phyloP scores from a whole-genome alignment of 2,113 vertebrate species.

The Brachyhypopomus gauderio region DNA sequence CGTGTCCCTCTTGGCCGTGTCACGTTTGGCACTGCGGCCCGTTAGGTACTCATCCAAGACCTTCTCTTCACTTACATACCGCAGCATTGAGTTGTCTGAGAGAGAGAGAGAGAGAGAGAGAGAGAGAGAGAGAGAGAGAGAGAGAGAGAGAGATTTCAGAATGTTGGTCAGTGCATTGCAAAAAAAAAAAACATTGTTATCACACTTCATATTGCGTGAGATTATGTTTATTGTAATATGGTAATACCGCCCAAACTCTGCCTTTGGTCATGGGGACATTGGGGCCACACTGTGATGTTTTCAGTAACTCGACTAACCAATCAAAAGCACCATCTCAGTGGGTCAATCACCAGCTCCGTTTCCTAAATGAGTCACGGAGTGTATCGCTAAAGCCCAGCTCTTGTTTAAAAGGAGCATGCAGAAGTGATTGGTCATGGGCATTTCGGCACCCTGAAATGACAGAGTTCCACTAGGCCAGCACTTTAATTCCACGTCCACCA shows the following conservation, averaged over 20 bases:
- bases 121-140: constrained; percentile 2
- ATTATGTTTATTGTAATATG: background rate
- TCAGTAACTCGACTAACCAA: constrained; percentile 14
- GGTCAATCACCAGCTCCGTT: constrained; percentile 21
- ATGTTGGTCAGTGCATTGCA: too few relatives aligned
- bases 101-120: constrained; percentile 37
- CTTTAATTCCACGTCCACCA: constrained; percentile 41
- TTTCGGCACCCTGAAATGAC: background rate
- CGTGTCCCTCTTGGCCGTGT: constrained; percentile 80
- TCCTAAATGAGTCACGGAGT: constrained; percentile 4
- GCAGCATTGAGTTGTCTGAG: constrained; percentile 88
- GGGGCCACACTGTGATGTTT: too few relatives aligned
- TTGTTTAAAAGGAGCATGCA: constrained; percentile 26
- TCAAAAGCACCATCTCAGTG: constrained; percentile 10
- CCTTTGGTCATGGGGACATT: too few relatives aligned
- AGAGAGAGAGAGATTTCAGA: background rate
- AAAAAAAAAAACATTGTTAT: too few relatives aligned
- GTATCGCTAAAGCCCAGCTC: constrained; percentile 15
- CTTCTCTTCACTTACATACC: constrained; percentile 93
- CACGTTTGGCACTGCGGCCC: constrained; percentile 84
- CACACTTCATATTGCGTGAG: too few relatives aligned
- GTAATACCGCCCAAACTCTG: background rate
- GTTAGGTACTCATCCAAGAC: constrained; percentile 91
- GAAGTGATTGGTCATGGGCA: constrained; percentile 36
- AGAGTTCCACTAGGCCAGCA: constrained; percentile 12